Conservation (phyloP, 2,888 invertebrate species). For the Bursaphelenchus okinawaensis region DNA sequence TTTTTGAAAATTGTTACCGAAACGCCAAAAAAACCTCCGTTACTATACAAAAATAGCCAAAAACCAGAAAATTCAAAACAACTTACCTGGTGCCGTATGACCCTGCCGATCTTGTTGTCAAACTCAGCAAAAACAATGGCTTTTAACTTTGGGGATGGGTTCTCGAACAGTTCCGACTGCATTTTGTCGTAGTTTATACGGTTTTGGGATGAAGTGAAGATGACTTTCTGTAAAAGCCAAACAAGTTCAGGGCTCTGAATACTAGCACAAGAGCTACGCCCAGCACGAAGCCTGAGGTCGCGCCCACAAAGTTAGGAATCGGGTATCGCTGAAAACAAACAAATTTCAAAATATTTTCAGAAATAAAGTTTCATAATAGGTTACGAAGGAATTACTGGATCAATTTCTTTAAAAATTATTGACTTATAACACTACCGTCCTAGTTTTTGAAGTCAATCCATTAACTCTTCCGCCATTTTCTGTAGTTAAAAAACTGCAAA, state of each 20-base stretch:
- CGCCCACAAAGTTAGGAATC: slow-evolving; percentile 23
- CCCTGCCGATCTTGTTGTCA: slow-evolving; percentile 42
- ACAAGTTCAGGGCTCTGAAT: slow-evolving; percentile 15
- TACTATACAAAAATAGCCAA: no score
- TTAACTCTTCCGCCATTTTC: no score
- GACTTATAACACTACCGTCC: no score
- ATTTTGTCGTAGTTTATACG: background rate
- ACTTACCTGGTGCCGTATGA: slow-evolving; percentile 43
- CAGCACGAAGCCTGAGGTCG: no score
- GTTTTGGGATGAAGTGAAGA: background rate
- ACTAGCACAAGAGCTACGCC: no score
- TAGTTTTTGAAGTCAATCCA: no score
- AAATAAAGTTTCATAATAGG: background rate
- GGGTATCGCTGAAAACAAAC: slow-evolving; percentile 33
- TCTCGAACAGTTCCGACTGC: slow-evolving; percentile 15
- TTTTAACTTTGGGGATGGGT: slow-evolving; percentile 32
- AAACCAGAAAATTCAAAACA: background rate
- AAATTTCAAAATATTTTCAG: background rate
- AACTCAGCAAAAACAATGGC: slow-evolving; percentile 54
- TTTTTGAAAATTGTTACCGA: no score
- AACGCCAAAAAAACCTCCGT: no score
- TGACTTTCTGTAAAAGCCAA: background rate
- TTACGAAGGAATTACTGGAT: no score
- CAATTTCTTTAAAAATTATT: no score
- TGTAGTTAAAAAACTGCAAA: no score